Conservation (phyloP, 2,797 vertebrate species). For the Poeciliopsis paucimaculata region DNA sequence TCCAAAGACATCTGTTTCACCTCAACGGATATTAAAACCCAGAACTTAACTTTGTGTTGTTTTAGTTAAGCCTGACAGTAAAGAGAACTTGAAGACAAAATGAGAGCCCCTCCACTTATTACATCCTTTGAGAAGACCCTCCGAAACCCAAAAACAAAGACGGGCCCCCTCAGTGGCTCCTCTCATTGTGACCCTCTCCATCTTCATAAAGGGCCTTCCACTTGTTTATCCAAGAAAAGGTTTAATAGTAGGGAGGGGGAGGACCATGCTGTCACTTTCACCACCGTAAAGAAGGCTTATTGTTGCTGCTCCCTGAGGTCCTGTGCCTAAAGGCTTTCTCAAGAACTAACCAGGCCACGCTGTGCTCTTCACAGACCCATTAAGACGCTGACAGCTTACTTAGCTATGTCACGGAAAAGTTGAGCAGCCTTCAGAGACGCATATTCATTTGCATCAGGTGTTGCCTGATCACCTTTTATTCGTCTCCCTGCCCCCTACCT, state of each 20-base stretch:
- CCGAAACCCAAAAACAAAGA: slow-evolving; percentile 88
- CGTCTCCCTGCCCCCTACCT: slow-evolving; percentile 52
- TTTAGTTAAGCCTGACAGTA: slow-evolving; percentile 81
- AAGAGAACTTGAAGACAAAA: slow-evolving; percentile 85
- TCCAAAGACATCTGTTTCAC: slow-evolving; percentile 4
- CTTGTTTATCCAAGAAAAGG: slow-evolving; percentile 91
- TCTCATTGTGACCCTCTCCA: slow-evolving; percentile 85
- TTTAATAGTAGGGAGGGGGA: slow-evolving; percentile 84
- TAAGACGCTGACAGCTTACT: slow-evolving; percentile 52
- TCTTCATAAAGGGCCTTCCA: slow-evolving; percentile 87
- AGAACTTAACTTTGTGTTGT: slow-evolving; percentile 72
- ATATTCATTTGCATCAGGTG: slow-evolving; percentile 23
- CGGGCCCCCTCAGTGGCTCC: slow-evolving; percentile 83
- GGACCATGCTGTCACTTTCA: slow-evolving; percentile 89
- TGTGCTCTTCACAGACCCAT: slow-evolving; percentile 38
- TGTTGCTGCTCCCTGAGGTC: slow-evolving; percentile 83
- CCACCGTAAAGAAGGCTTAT: slow-evolving; percentile 79
- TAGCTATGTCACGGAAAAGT: slow-evolving; percentile 24
- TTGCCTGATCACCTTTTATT: slow-evolving; percentile 16
- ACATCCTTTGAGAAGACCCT: slow-evolving; percentile 86
- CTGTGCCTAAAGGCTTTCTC: slow-evolving; percentile 75
- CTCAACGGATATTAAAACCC: slow-evolving; percentile 26
- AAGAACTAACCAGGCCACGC: slow-evolving; percentile 65
- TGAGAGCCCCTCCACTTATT: slow-evolving; percentile 84
- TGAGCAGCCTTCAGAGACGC: slow-evolving; percentile 50